These are phyloP conservation scores for Tetheella fluctuosa DNA, from an alignment of 2,888 invertebrate genomes.

Conservation along the genomic window DNA sequence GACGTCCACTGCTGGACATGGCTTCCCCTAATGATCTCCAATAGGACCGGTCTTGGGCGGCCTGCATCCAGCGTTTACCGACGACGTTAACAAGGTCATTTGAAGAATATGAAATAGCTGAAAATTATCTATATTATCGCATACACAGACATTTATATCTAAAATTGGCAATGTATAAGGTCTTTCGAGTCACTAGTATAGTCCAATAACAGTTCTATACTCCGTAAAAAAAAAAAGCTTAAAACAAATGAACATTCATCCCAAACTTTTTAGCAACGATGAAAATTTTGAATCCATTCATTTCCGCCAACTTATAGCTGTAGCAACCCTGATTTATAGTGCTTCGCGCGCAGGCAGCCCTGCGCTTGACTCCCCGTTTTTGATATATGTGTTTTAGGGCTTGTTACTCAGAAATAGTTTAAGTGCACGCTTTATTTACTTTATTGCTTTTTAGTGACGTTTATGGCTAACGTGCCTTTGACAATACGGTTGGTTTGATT, in stretches of 20 bases:
- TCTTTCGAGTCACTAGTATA: not conserved
- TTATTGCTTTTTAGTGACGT: constrained; percentile 40
- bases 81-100: too few relatives aligned
- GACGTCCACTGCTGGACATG: too few relatives aligned
- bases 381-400: constrained; percentile 59
- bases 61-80: too few relatives aligned
- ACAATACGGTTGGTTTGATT: constrained; percentile 29
- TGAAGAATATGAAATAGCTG: too few relatives aligned
- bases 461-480: constrained; percentile 26
- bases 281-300: constrained; percentile 47
- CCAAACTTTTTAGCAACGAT: constrained; percentile 43
- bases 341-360: constrained; percentile 46
- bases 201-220: constrained; percentile 18
- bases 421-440: constrained; percentile 53
- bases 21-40: too few relatives aligned
- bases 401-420: constrained; percentile 62
- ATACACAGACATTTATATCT: too few relatives aligned
- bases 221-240: constrained; percentile 18
- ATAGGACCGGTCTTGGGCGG: too few relatives aligned
- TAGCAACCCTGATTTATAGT: constrained; percentile 63
- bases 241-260: constrained; percentile 11
- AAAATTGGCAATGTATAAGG: too few relatives aligned
- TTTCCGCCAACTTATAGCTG: constrained; percentile 42
- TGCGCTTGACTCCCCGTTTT: constrained; percentile 44
- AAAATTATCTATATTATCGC: too few relatives aligned